phyloP scores from a whole-genome alignment of 2,888 invertebrate genomes.

The Hirtodrosophila alboralis region DNA sequence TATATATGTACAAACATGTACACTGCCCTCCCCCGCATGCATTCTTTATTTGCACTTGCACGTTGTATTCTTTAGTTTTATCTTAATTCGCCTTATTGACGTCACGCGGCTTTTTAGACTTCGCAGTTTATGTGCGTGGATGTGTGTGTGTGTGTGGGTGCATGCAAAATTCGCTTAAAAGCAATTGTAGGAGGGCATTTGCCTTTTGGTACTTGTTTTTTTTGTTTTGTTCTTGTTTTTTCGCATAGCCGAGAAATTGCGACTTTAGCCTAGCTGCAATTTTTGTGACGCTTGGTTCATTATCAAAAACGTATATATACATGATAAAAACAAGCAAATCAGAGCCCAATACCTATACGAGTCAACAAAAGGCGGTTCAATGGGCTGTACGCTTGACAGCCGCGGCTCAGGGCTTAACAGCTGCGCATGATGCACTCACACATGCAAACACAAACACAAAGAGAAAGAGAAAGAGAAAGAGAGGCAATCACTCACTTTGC shows the following conservation, averaged over 20 bases:
- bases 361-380: conserved; percentile 64
- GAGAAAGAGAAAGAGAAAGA: conserved; percentile 34
- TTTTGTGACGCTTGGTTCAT: conserved; percentile 52
- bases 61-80: conserved; percentile 42
- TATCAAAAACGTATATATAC: conserved; percentile 57
- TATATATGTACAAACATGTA: no score
- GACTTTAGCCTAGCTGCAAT: conserved; percentile 63
- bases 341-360: conserved; percentile 40
- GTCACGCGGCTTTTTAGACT: conserved; percentile 53
- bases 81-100: conserved; percentile 65
- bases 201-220: conserved; percentile 51
- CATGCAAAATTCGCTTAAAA: conserved; percentile 48
- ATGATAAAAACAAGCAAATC: conserved; percentile 48
- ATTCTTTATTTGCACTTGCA: conserved; percentile 49
- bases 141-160: conserved; percentile 12
- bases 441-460: conserved; percentile 18
- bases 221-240: conserved; percentile 40
- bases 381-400: conserved; percentile 60
- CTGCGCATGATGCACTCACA: conserved; percentile 54
- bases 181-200: conserved; percentile 67
- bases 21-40: conserved; percentile 7
- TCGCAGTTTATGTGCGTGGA: conserved; percentile 5
- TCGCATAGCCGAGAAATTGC: conserved; percentile 70
- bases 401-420: conserved; percentile 67
- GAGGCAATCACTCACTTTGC: conserved; percentile 41